phyloP scores from a whole-genome alignment of 1,140 invertebrate genomes.

The Drosophila malerkotliana region DNA sequence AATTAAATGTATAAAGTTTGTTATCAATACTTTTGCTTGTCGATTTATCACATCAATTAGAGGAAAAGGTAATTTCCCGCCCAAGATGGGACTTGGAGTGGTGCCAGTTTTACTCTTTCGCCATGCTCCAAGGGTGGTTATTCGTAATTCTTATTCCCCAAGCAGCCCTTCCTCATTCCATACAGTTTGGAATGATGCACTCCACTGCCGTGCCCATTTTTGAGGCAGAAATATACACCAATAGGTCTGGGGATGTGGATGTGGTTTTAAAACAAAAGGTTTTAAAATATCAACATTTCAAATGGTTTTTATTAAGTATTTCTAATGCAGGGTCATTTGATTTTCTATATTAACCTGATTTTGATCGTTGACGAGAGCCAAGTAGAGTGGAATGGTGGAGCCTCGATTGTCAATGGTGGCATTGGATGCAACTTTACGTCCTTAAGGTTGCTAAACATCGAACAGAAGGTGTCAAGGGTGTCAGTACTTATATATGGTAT shows the following conservation, averaged over 20 bases:
- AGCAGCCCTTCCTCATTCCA: constrained; percentile 24
- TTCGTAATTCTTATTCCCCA: constrained; percentile 16
- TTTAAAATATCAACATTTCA: background rate
- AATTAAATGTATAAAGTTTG: constrained; percentile 20
- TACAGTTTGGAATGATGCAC: constrained; percentile 51
- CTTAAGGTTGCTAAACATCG: constrained; percentile 17
- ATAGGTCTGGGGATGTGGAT: constrained; percentile 3
- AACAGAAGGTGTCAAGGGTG: constrained; percentile 8
- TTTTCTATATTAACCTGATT: constrained; percentile 51
- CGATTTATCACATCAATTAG: constrained; percentile 19
- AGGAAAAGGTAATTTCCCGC: background rate
- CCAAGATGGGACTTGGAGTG: background rate
- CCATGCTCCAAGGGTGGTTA: background rate
- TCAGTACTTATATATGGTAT: constrained; percentile 56
- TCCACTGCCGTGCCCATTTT: constrained; percentile 45
- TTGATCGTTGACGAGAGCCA: constrained; percentile 54
- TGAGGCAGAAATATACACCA: constrained; percentile 32
- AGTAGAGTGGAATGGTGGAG: background rate
- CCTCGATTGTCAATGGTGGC: constrained; percentile 43
- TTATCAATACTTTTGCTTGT: constrained; percentile 26
- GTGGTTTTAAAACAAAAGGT: constrained; percentile 46
- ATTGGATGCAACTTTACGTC: constrained; percentile 56
- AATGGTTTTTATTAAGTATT: constrained; percentile 4
- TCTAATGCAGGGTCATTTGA: constrained; percentile 11
- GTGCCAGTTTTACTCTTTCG: background rate